Base-by-base conservation (phyloP, 2,888 invertebrate genomes). In the Tryphoninae sp. region DNA sequence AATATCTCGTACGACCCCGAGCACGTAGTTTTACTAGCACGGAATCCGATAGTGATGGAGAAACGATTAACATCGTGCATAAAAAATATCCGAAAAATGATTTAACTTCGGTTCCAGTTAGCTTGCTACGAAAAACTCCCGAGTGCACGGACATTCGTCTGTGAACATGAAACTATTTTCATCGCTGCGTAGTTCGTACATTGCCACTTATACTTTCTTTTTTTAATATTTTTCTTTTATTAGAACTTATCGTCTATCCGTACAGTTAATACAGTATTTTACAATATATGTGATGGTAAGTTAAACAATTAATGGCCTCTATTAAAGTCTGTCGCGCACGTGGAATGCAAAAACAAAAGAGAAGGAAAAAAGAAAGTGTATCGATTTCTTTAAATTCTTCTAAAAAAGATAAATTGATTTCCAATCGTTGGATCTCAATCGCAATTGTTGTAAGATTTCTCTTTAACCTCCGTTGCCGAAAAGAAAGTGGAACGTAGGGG, bases 201-300 rank as follows among this genome's bases (percentile, higher is more conserved):
- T 58, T 22, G 8, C 4, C 6, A 19, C 19, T 61, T 73, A 13
- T 45, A 26, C 11, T 64, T 65, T 45, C 6, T 40, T 40, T 53
- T 75, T 55, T 78, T 76, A 78, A 69, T 79, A 61, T 84, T 82
- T 82, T 62, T 84, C 65, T 89, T 90, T 90, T 90, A 90, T 90
- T 90, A 89, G 86, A 90, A 90, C 87, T 90, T 89, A 89, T 87
- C 67, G 78, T 40, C 87, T 89, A 89, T 86, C 86, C 87, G 82
- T 90, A 88, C 88, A 90, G 86, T 89, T 87, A 89, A 90, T 89
- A 89, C 89, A 88, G 83, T 89, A 89, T 89, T 89, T 89, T 90
- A 90, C 90, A 90, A 86, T 87, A 86, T 86, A 76, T 61, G 84
- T 87, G 86, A 87, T 87, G 86, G 87, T 87, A 88, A 89, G 85